Evolutionary conservation across 2,797 vertebrate species (phyloP), one percentile per base, ranked within the genome.

Genomic region (Ataeniobius toweri): DNA sequence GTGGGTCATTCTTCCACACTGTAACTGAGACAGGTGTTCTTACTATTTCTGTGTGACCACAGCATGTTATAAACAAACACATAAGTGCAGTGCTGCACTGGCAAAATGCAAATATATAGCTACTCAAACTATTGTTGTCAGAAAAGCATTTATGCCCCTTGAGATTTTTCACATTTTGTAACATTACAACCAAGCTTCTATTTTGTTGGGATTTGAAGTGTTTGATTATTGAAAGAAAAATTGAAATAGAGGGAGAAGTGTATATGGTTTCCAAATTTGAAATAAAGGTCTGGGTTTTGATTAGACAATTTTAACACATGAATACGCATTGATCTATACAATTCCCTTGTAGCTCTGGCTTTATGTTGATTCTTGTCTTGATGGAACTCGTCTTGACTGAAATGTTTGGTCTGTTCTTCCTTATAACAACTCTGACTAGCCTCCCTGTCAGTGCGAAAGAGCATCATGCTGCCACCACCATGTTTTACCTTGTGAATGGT

Each of bases 21-120:
- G 81, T 79, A 68, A 78, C 79, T 68, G 78, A 85, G 92, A 94
- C 95, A 95, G 95, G 95, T 96, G 95, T 89, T 86, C 84, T 55
- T 90, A 94, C 95, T 96, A 96, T 96, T 96, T 95, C 89, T 83
- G 93, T 94, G 85, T 75, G 89, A 90, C 87, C 85, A 58, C 90
- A 90, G 91, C 92, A 93, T 94, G 94, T 93, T 94, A 92, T 93
- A 95, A 93, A 96, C 91, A 87, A 90, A 83, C 83, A 85, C 39
- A 53, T 89, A 74, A 71, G 63, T 18, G 61, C 75, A 79, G 79
- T 63, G 59, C 74, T 65, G 10, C 31, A 26, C 65, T 75, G 77
- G 18, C 71, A 77, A 77, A 74, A 59, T 14, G 13, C 71, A 69
- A 82, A 81, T 77, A 74, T 80, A 81, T 77, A 83, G 44, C 16